Conservation (phyloP, 2,113 vertebrate species). For the Gnathonemus echidnorhynchus region DNA sequence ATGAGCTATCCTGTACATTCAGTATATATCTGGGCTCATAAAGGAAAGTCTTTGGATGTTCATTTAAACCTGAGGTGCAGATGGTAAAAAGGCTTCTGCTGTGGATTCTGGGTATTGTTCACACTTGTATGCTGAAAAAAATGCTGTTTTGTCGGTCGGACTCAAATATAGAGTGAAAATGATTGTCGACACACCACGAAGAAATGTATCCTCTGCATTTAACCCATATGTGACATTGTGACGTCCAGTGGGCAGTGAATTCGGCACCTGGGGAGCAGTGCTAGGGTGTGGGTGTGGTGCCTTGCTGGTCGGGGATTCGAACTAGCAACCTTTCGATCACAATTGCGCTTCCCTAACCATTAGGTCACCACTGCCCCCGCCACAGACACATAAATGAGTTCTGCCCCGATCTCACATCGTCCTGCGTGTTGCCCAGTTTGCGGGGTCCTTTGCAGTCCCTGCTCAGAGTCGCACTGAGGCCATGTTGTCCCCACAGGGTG, state of each 20-base stretch:
- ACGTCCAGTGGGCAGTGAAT: too few species aligned
- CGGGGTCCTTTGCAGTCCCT: background rate
- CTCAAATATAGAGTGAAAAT: too few species aligned
- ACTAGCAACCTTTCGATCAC: too few species aligned
- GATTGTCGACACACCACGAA: too few species aligned
- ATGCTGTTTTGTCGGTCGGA: background rate
- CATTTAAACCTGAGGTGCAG: background rate
- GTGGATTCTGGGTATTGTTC: background rate
- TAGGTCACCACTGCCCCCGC: too few species aligned
- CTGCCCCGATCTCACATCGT: background rate
- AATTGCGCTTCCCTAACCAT: too few species aligned
- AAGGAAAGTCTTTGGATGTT: background rate
- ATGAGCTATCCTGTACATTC: background rate
- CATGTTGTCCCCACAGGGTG: slow-evolving; percentile 52
- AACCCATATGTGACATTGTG: too few species aligned
- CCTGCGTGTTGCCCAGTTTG: background rate
- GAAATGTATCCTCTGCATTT: too few species aligned
- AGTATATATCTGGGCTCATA: background rate
- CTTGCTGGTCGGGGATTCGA: too few species aligned
- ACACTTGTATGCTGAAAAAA: too few species aligned
- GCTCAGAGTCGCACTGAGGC: background rate
- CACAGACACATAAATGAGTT: background rate
- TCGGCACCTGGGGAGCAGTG: too few species aligned
- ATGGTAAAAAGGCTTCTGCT: background rate
- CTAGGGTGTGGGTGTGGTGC: too few species aligned